Base-by-base conservation (phyloP, 2,888 invertebrate genomes). In the Dryocosmus kuriphilus region DNA sequence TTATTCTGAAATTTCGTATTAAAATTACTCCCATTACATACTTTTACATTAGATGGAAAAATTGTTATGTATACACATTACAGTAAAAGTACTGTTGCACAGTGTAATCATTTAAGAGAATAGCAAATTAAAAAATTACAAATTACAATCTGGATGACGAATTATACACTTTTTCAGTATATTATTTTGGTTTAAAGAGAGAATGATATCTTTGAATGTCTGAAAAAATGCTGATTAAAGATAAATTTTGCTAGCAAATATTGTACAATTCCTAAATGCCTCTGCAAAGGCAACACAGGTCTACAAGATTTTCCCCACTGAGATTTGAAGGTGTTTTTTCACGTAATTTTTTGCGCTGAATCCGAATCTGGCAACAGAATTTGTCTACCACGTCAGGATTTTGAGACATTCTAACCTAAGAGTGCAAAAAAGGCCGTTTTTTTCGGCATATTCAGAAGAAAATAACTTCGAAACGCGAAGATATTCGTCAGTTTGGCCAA, bases 51-150 rank as follows among this genome's bases (percentile, higher is more conserved):
- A 27, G 14, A 57, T 24, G 24, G 14, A 24, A 11, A 57, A 57
- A 51, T n/a, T 8, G n/a, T n/a, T n/a, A n/a, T n/a, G n/a, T 67
- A 67, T 27, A 67, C 22, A 30, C 22, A 75, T 62, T 75, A 32
- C 30, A 62, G 60, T 32, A 57, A 22, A 27, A 62, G 46, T 24
- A 57, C 11, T 57, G 11, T 24, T 57, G 57, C 14, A 55, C 22
- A 11, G 14, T 22, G 24, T 14, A 35, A 60, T 22, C 61, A 76
- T 35, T 38, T 67, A 2, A n/a, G 57, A 63, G 63, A 55, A 30
- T 73, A 55, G 55, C 22, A 22, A 16, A 16, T n/a, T 55, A 9
- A n/a, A 19, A 38, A 63, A 63, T 24, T 11, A 55, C n/a, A 55
- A 55, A 22, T 55, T 16, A 55, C n/a, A 55, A 11, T 55, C 22